Evolutionary conservation across 2,797 vertebrate genomes (phyloP).

Genomic region (Allochrocebus solatus): DNA sequence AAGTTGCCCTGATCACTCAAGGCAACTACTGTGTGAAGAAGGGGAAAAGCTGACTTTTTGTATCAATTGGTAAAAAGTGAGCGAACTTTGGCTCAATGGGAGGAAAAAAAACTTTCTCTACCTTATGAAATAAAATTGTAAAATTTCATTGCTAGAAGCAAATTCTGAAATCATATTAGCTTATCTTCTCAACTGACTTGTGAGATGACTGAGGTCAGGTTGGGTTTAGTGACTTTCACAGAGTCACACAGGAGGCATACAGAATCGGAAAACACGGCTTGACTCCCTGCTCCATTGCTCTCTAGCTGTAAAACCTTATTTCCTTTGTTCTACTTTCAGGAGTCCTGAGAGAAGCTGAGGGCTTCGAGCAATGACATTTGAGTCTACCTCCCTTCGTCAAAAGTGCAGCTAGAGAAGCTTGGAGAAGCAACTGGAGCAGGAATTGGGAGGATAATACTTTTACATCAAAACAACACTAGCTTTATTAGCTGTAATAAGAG

Average conservation of each 20-base stretch:
- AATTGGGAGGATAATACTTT: neutral
- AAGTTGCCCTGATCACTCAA: neutral
- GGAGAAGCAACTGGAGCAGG: neutral
- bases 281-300: neutral
- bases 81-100: neutral
- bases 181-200: neutral
- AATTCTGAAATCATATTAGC: neutral
- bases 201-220: neutral
- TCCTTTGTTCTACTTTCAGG: neutral
- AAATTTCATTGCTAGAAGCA: neutral
- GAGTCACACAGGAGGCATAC: neutral
- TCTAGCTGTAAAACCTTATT: neutral
- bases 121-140: neutral
- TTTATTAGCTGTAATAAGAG: constrained; percentile 28
- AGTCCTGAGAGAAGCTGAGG: neutral
- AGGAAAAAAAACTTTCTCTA: neutral
- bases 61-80: neutral
- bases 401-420: neutral
- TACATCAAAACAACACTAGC: neutral
- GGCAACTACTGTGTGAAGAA: neutral
- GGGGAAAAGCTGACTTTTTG: neutral
- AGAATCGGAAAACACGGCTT: neutral
- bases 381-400: neutral
- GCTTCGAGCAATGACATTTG: neutral
- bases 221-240: neutral